Conservation (phyloP, 2,888 invertebrate species). For the Tetramorium bicarinatum region DNA sequence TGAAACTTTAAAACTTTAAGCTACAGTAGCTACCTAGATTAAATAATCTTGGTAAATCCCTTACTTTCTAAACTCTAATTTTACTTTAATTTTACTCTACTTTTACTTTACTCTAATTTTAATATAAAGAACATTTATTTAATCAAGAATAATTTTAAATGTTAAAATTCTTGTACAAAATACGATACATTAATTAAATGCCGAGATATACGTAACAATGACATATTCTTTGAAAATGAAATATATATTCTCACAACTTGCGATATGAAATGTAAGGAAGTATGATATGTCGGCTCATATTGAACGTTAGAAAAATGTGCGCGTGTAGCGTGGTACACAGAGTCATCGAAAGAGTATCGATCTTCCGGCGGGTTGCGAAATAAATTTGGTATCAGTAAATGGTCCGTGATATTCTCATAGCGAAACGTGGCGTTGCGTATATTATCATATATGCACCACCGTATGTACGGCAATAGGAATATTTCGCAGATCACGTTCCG, state of each 20-base stretch:
- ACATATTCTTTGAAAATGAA: not conserved
- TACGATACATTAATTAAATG: not conserved
- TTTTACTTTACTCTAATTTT: not conserved
- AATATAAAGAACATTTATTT: not conserved
- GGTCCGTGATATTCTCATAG: slow-evolving; percentile 3
- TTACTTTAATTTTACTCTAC: too few relatives aligned
- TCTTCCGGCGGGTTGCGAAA: not conserved
- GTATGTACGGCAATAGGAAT: slow-evolving; percentile 1
- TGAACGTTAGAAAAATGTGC: slow-evolving; percentile 10
- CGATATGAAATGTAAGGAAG: not conserved
- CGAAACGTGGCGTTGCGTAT: not conserved
- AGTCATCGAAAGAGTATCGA: slow-evolving; percentile 6
- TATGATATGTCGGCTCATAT: not conserved
- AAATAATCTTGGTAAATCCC: not conserved
- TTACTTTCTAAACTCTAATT: not conserved
- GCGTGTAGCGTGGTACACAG: not conserved
- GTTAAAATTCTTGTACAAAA: not conserved
- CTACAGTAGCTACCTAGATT: not conserved
- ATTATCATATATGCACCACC: not conserved
- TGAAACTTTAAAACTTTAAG: not conserved
- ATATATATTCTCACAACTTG: not conserved
- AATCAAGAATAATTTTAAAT: not conserved
- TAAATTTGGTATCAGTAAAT: slow-evolving; percentile 29
- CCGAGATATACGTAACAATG: not conserved
- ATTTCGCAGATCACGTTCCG: slow-evolving; percentile 18